Percentiles rank a stretch among this genome's conserved stretches.
Conservation (phyloP, 2,113 vertebrate species). For the Coracopsis vasa region DNA sequence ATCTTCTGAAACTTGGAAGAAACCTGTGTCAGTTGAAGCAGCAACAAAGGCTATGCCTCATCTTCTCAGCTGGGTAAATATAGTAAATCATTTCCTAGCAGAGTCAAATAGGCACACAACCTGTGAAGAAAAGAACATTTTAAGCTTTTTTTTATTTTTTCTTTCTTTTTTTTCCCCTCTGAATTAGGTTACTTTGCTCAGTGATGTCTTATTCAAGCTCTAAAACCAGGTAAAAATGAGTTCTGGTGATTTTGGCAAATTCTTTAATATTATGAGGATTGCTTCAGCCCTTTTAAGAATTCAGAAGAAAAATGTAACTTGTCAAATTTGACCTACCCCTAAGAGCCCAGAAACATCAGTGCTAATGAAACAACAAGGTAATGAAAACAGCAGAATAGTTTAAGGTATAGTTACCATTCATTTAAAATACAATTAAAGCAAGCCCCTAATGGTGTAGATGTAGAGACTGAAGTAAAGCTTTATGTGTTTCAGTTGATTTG, state of each 20-base stretch:
- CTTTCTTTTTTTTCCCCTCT: not conserved
- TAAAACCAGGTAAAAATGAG: not conserved
- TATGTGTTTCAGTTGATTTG: not conserved
- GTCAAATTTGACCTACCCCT: not conserved
- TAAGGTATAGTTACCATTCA: not conserved
- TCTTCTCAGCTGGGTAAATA: not conserved
- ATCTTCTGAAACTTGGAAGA: not conserved
- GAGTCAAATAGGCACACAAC: not conserved
- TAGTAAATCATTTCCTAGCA: not conserved
- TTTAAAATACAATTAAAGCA: not conserved
- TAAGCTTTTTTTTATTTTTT: not conserved
- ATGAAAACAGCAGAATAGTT: not conserved
- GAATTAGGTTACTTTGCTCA: not conserved
- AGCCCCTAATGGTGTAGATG: not conserved
- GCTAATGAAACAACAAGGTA: not conserved
- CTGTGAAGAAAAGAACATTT: not conserved
- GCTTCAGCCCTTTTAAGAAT: not conserved
- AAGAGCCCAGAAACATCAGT: not conserved
- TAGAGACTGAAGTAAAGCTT: not conserved
- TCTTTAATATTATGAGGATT: not conserved
- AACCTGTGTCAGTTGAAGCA: not conserved
- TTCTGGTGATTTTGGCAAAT: not conserved
- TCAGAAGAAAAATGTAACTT: not conserved
- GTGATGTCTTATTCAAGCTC: not conserved
- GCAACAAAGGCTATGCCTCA: not conserved